Base-by-base conservation (phyloP, 2,113 vertebrate species). In the Pachypanchax playfairii region DNA sequence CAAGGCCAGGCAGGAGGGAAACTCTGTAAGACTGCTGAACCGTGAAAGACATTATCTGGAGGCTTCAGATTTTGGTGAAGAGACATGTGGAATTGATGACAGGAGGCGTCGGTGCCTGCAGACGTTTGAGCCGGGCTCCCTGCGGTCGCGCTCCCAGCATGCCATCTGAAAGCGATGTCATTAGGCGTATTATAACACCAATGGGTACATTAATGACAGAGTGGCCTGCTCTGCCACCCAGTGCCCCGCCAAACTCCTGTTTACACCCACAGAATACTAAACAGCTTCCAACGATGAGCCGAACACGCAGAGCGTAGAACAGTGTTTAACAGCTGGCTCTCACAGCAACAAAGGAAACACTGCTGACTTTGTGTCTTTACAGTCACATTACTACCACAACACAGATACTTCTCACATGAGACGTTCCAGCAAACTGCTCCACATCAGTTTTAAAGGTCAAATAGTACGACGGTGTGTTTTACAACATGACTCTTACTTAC, bases 21-120 rank as follows among this genome's bases (percentile, higher is more conserved):
- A 86, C 94, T 92, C 92, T 93, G 93, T 92, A 93, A 95, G 93
- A 89, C 79, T 78, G 54, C 71, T 93, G 92, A 96, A 94, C 93
- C 91, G 85, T 94, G 91, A 93, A 95, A 95, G 85, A 91, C 93
- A 93, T 94, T 95, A 94, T 94, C 92, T 93, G 90, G 88, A 93
- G 91, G 91, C 90, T 91, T 93, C 92, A 88, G 92, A 93, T 93
- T 93, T 91, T 71, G 75, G 41, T 89, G 90, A 93, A 85, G 79
- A 94, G 91, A 92, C 87, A 87, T 85, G 83, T 89, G 89, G 93
- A 93, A 95, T 96, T 93, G 94, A 95, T 94, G 93, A 94, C 91
- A 92, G 92, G 92, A 91, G 91, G 89, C 91, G 68, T 61, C 80
- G 88, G 88, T 89, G 93, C 94, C 93, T 87, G 91, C 90, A 93